phyloP scores from a whole-genome alignment of 2,888 invertebrate genomes.

The Alloscopus bannaensis region DNA sequence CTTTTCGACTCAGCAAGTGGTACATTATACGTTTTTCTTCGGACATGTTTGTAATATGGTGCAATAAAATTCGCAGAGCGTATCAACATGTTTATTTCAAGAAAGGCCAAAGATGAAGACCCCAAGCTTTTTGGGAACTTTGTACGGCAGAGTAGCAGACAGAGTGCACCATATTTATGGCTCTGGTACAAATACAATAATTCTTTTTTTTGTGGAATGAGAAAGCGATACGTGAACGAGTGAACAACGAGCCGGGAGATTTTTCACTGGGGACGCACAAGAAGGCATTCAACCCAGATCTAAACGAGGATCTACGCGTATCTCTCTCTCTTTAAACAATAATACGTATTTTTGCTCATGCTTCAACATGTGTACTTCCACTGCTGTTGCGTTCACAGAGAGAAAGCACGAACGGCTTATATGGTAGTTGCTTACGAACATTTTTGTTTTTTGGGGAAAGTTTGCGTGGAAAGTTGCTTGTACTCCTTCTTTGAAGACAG shows the following conservation, averaged over 20 bases:
- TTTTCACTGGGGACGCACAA: conserved; percentile 43
- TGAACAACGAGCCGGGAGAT: conserved; percentile 24
- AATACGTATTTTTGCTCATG: background rate
- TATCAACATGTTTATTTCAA: conserved; percentile 32
- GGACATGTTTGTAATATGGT: background rate
- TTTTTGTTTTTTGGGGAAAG: background rate
- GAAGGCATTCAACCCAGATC: conserved; percentile 53
- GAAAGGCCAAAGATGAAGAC: background rate
- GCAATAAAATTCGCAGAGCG: conserved; percentile 48
- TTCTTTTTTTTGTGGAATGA: background rate
- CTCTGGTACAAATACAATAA: too few relatives aligned
- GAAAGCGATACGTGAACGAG: conserved; percentile 7
- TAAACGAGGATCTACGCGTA: conserved; percentile 42
- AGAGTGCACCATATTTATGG: too few relatives aligned
- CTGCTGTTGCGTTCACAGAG: too few relatives aligned
- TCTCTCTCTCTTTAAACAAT: background rate
- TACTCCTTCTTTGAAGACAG: background rate
- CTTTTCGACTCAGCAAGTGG: conserved; percentile 6
- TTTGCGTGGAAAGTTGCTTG: conserved; percentile 6
- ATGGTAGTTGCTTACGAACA: background rate
- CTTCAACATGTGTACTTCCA: too few relatives aligned
- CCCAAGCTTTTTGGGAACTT: too few relatives aligned
- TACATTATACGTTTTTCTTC: background rate
- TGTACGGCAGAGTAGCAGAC: too few relatives aligned
- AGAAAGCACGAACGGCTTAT: background rate